These are phyloP conservation scores for Drosophila punjabiensis DNA, from an alignment of 1,140 invertebrate genomes.

Conservation along the genomic window DNA sequence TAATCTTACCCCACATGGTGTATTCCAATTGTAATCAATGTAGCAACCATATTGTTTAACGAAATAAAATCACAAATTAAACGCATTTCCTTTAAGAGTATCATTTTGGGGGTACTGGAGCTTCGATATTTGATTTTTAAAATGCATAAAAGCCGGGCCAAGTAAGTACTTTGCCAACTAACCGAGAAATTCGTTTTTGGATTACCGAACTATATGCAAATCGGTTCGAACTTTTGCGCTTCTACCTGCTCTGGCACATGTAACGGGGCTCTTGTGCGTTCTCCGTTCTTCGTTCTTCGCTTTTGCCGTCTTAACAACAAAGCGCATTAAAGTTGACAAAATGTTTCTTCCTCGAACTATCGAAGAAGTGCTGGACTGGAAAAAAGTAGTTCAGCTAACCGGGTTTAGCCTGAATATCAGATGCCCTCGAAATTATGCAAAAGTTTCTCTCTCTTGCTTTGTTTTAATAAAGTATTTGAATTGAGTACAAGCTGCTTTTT, in stretches of 20 bases:
- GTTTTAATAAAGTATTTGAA: background rate
- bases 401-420: constrained; percentile 7
- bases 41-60: constrained; percentile 30
- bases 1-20: constrained; percentile 18
- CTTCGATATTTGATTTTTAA: constrained; percentile 16
- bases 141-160: constrained; percentile 24
- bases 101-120: background rate
- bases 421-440: constrained; percentile 18
- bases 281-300: constrained; percentile 1
- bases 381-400: constrained; percentile 18
- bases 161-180: constrained; percentile 44
- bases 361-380: constrained; percentile 35
- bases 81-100: background rate
- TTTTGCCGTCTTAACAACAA: constrained; percentile 52
- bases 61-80: constrained; percentile 32
- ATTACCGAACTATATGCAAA: constrained; percentile 51
- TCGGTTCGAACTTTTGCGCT: constrained; percentile 64
- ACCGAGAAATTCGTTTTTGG: constrained; percentile 40
- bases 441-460: background rate
- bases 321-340: constrained; percentile 76
- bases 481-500: background rate
- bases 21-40: constrained; percentile 58
- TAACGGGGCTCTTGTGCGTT: constrained; percentile 22
- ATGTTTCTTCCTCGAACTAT: constrained; percentile 59
- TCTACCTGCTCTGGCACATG: constrained; percentile 35